These are phyloP conservation scores for Temnothorax nylanderi DNA, from an alignment of 1,140 invertebrate genomes.

Conservation along the genomic window DNA sequence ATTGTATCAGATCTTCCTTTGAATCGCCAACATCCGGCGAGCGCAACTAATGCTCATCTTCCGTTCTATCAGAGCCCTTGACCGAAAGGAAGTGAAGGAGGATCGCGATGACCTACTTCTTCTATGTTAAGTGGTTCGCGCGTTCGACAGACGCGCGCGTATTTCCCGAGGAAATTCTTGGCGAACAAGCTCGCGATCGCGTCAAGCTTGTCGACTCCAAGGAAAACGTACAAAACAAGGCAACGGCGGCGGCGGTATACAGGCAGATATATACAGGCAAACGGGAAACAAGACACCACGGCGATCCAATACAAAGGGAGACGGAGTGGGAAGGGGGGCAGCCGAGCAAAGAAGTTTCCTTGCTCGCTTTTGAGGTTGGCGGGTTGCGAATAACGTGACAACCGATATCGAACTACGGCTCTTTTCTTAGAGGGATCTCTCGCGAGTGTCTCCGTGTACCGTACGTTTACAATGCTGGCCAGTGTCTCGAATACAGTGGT, in stretches of 20 bases:
- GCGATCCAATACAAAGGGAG: slow-evolving; percentile 41
- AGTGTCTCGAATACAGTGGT: slow-evolving; percentile 8
- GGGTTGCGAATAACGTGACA: slow-evolving; percentile 57
- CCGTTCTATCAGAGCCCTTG: slow-evolving; percentile 36
- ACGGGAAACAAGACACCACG: slow-evolving; percentile 23
- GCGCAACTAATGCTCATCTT: background rate
- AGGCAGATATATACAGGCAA: slow-evolving; percentile 25
- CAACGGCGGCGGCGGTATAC: background rate
- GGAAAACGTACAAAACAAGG: slow-evolving; percentile 44
- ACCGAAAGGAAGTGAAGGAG: background rate
- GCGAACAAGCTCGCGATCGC: slow-evolving; percentile 30
- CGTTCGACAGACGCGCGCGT: slow-evolving; percentile 46
- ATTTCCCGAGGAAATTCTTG: slow-evolving; percentile 50
- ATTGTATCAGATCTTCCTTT: background rate
- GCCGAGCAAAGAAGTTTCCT: slow-evolving; percentile 47
- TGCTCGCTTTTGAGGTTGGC: slow-evolving; percentile 54
- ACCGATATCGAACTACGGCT: slow-evolving; percentile 46
- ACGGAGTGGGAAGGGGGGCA: background rate
- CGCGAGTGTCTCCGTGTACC: background rate
- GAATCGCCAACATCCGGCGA: background rate
- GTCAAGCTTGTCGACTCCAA: slow-evolving; percentile 37
- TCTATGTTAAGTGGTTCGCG: slow-evolving; percentile 49
- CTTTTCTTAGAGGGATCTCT: slow-evolving; percentile 45
- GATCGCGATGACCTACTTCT: slow-evolving; percentile 9
- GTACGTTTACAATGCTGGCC: background rate